Base-by-base conservation (phyloP, 2,113 vertebrate species). In the Caretta caretta region DNA sequence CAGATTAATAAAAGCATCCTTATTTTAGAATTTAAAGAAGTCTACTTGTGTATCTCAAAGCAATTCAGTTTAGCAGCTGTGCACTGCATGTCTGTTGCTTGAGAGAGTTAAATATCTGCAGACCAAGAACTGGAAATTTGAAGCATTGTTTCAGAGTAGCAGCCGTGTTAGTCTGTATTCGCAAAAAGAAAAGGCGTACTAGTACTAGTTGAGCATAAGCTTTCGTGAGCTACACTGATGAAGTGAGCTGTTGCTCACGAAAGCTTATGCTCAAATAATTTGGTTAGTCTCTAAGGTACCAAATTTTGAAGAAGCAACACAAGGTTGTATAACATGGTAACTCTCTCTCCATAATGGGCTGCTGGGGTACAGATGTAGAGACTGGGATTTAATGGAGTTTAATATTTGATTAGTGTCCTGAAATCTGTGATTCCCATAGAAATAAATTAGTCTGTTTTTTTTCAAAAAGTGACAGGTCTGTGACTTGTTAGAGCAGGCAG, bases 371-470 rank as follows among this genome's bases (percentile, higher is more conserved):
- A 16, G 12, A 42, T 59, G 62, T 69, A 54, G 80, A 81, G 69
- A 84, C 13, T 93, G 49, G 2, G 3, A 56, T 78, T 84, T 80
- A 89, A 91, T 93, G 78, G 88, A 83, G 24, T 75, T 86, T 69
- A 76, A 80, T 87, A 87, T 93, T 80, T 91, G 90, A 88, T 86
- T 81, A 87, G 65, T 35, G 83, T 20, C 19, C n/a, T 72, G 69
- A 72, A 83, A 57, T 62, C 19, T n/a, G 49, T 89, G 16, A 91
- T 94, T 93, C 56, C 88, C 83, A 91, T 87, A 80, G 95, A 90
- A 94, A 91, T 80, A 91, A 91, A 65, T n/a, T 25, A 84, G 16
- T 25, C 51, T 48, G 20, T 56, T 86, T 29, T 86, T 29, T 53
- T 53, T 16, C 16, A 53, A 53, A 19, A 90, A 84, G 31, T 56